Evolutionary conservation across 2,888 invertebrate species (phyloP).

Genomic region (Panopea generosa): DNA sequence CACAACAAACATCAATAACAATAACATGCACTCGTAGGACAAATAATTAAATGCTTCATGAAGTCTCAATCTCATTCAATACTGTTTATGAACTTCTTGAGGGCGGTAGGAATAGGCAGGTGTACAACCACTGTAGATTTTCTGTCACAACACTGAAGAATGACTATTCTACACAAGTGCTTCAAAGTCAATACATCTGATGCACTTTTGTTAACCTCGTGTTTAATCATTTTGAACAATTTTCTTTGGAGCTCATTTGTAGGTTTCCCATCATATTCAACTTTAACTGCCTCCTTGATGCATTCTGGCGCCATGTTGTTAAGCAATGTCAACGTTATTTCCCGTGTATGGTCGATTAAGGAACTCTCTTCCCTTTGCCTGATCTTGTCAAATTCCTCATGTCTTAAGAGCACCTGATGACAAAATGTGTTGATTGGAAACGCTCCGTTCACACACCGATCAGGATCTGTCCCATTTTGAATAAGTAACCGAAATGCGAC

Average conservation of each 20-base stretch:
- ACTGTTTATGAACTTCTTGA: slow-evolving; percentile 58
- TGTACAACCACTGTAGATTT: slow-evolving; percentile 59
- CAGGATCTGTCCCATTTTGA: slow-evolving; percentile 75
- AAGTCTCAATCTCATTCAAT: slow-evolving; percentile 1
- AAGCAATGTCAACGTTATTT: slow-evolving; percentile 48
- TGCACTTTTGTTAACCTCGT: slow-evolving; percentile 48
- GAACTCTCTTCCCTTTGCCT: slow-evolving; percentile 24
- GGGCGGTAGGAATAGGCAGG: slow-evolving; percentile 65
- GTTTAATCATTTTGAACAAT: slow-evolving; percentile 49
- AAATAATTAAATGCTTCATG: too few relatives aligned
- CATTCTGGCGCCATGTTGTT: slow-evolving; percentile 59
- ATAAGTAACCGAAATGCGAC: slow-evolving; percentile 65
- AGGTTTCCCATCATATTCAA: slow-evolving; percentile 46
- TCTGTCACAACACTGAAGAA: slow-evolving; percentile 64
- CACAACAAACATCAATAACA: too few relatives aligned
- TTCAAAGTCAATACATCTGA: slow-evolving; percentile 61
- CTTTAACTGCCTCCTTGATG: slow-evolving; percentile 41
- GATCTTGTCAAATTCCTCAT: slow-evolving; percentile 34
- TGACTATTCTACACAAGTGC: slow-evolving; percentile 55
- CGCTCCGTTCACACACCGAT: slow-evolving; percentile 49
- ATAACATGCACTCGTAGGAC: too few relatives aligned
- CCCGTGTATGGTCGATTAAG: slow-evolving; percentile 36
- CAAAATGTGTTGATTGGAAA: slow-evolving; percentile 65
- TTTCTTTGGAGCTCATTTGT: slow-evolving; percentile 36
- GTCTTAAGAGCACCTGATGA: slow-evolving; percentile 45